These are phyloP conservation scores for Pterois miles DNA, from an alignment of 2,797 vertebrate genomes.

Conservation along the genomic window DNA sequence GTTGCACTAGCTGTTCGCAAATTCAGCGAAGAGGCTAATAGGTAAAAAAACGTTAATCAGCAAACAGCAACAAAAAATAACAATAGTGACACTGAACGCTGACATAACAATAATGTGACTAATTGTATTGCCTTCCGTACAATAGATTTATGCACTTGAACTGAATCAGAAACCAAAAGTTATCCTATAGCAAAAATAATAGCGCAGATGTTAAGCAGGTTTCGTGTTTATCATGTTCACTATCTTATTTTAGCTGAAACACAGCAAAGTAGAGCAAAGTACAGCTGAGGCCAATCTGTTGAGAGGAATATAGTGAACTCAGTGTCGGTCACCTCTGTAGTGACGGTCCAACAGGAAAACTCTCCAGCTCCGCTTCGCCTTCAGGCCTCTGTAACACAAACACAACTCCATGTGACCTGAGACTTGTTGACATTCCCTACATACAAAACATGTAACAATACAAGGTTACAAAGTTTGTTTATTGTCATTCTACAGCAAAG, in stretches of 20 bases:
- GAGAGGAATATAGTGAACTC: background rate
- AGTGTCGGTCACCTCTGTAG: conserved; percentile 60
- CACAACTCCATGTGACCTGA: background rate
- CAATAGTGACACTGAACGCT: too few relatives aligned
- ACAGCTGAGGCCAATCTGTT: background rate
- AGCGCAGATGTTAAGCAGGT: background rate
- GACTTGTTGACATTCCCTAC: background rate
- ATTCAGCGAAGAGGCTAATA: too few relatives aligned
- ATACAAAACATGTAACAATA: background rate
- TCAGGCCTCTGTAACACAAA: conserved; percentile 51
- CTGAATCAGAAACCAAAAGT: too few relatives aligned
- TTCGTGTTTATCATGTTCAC: background rate
- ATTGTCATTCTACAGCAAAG: background rate
- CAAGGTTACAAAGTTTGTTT: background rate
- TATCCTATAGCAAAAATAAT: too few relatives aligned
- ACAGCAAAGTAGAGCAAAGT: background rate
- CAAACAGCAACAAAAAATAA: too few relatives aligned
- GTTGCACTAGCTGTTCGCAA: too few relatives aligned
- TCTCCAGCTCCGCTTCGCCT: conserved; percentile 24
- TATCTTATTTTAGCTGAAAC: background rate
- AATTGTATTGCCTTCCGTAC: too few relatives aligned
- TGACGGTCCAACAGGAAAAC: conserved; percentile 39
- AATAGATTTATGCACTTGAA: too few relatives aligned
- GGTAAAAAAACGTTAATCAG: too few relatives aligned
- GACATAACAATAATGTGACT: too few relatives aligned